Base-by-base conservation (phyloP, 2,113 vertebrate genomes). In the Prochilodus magdalenae region DNA sequence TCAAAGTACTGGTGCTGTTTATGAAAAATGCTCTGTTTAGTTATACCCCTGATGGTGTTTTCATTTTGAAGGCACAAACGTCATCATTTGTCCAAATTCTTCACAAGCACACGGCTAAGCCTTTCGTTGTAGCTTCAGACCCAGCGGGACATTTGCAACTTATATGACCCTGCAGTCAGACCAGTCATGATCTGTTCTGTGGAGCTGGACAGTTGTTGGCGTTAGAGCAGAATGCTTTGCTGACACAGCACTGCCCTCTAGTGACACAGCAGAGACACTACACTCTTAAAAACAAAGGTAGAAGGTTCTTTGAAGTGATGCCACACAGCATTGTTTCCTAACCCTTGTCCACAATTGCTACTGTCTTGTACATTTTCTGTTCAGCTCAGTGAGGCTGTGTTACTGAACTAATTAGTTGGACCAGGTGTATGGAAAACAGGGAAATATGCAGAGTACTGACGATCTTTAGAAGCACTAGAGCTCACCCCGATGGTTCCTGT, bases 211-310 rank as follows among this genome's bases (percentile, higher is more conserved):
- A 3, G 65, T 16, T 12, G 15, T 27, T 26, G 22, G 27, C 10
- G 18, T 12, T 36, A 2, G 33, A 22, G 8, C 10, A 15, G 51
- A 18, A 18, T 73, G 10, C 66, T 71, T 77, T 59, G 26, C 22
- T 84, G 47, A 55, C 26, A 74, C 16, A 75, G 10, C 33, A 83
- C 27, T 57, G 80, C 80, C 90, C 86, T 86, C 91, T 92, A 88
- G 89, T 89, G 93, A 29, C n/a, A 53, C 1, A 36, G n/a, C 22
- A 44, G 6, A 22, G 62, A n/a, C 40, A 0, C 22, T 36, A 13
- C 26, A 60, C 53, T 57, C 53, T 20, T 18, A 20, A 16, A 55
- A 55, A 55, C 4, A 18, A 55, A 55, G 51, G 51, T 2, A 18
- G 5, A 16, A 20, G 1, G 51, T 55, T 55, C 51, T 55, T 55